Conservation (phyloP, 2,113 vertebrate species). For the Chrysemys picta region DNA sequence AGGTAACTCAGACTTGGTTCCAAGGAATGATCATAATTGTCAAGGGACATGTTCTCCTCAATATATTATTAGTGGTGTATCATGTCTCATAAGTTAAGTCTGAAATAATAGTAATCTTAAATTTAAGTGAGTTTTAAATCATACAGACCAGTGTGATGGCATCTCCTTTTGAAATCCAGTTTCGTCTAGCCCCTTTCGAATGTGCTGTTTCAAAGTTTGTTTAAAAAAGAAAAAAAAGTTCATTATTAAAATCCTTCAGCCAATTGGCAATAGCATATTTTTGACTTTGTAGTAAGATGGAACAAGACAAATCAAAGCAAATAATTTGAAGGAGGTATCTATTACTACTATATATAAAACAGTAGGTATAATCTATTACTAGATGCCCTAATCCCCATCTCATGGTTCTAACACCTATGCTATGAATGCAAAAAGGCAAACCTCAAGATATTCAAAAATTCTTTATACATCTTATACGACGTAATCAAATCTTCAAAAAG, state of each 20-base stretch:
- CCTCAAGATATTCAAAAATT: slow-evolving; percentile 9
- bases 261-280: neutral
- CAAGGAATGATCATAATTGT: slow-evolving; percentile 30
- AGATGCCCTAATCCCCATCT: neutral
- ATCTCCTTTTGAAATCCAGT: neutral
- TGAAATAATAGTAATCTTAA: slow-evolving; percentile 2
- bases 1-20: slow-evolving; percentile 32
- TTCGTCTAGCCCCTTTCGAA: neutral
- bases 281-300: slow-evolving; percentile 33
- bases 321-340: slow-evolving; percentile 46
- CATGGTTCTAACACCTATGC: neutral
- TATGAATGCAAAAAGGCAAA: neutral
- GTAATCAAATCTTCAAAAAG: neutral
- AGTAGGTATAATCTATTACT: slow-evolving; percentile 35
- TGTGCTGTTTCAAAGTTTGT: neutral
- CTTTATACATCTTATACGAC: slow-evolving; percentile 6
- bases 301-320: slow-evolving; percentile 47
- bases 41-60: slow-evolving; percentile 6
- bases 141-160: neutral
- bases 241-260: neutral
- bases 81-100: neutral
- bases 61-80: neutral
- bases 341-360: slow-evolving; percentile 38
- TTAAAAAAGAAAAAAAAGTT: neutral
- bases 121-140: slow-evolving; percentile 11